These are phyloP conservation scores for Drosophila meridiana DNA, from an alignment of 2,888 invertebrate species.

Conservation along the genomic window DNA sequence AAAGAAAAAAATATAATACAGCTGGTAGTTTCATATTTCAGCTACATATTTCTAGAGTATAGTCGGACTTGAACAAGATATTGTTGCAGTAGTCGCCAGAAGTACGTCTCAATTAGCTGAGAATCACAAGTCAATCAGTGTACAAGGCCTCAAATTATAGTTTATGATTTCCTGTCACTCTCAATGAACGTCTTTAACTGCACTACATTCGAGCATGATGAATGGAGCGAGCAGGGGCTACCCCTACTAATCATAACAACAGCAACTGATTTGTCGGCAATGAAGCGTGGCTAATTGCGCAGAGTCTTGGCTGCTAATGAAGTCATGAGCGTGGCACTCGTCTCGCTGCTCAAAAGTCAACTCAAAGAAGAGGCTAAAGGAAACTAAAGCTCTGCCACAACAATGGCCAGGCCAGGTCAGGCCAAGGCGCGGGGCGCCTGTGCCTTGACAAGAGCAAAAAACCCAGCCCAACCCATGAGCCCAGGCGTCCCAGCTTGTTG, in stretches of 20 bases:
- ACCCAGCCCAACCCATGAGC: slow-evolving; percentile 44
- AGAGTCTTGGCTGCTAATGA: slow-evolving; percentile 72
- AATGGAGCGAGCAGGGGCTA: slow-evolving; percentile 7
- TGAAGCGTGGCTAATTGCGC: slow-evolving; percentile 76
- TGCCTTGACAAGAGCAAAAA: slow-evolving; percentile 19
- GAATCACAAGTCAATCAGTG: slow-evolving; percentile 48
- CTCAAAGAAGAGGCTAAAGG: slow-evolving; percentile 7
- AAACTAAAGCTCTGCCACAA: slow-evolving; percentile 35
- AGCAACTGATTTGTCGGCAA: slow-evolving; percentile 69
- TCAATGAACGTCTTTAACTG: slow-evolving; percentile 63
- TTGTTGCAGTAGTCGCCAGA: slow-evolving; percentile 7
- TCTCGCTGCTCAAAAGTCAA: slow-evolving; percentile 23
- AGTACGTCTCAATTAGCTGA: slow-evolving; percentile 56
- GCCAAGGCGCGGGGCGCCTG: slow-evolving; percentile 53
- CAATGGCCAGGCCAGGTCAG: slow-evolving; percentile 50
- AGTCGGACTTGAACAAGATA: not conserved
- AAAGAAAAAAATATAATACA: not conserved
- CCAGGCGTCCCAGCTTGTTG: slow-evolving; percentile 27
- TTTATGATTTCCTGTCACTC: slow-evolving; percentile 80
- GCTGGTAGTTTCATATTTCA: slow-evolving; percentile 8
- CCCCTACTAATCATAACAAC: slow-evolving; percentile 44
- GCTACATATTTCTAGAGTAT: not conserved
- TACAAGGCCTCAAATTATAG: slow-evolving; percentile 63
- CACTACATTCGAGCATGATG: slow-evolving; percentile 20
- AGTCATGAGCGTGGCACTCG: slow-evolving; percentile 54